These are phyloP conservation scores for Pocillopora verrucosa DNA, from an alignment of 64 coral and sea anemone species.

Conservation along the genomic window DNA sequence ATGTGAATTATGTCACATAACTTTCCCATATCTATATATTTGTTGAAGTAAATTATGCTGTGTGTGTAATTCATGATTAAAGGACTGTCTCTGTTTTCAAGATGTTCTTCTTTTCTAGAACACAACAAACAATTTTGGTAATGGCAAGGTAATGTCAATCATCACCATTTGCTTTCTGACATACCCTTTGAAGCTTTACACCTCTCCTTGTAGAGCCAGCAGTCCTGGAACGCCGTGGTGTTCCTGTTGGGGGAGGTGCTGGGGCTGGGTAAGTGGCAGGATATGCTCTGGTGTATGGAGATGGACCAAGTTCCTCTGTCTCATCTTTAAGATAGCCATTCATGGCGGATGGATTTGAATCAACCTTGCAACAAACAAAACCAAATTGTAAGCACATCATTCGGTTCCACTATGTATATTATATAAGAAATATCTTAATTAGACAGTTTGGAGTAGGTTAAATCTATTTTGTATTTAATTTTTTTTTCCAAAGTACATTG, in stretches of 20 bases:
- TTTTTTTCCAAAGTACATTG: too few relatives aligned
- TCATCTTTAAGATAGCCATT: conserved; percentile 75
- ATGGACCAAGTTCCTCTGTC: conserved; percentile 49
- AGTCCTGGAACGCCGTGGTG: conserved; percentile 42
- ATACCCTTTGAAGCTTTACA: conserved; percentile 57
- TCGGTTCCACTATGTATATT: neutral
- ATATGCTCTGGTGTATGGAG: conserved; percentile 63
- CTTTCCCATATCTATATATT: neutral
- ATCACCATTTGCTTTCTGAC: neutral
- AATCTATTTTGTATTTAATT: too few relatives aligned
- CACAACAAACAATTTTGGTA: too few relatives aligned
- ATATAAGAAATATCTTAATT: neutral
- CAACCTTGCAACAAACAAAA: neutral
- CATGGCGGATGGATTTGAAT: neutral
- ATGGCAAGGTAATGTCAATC: too few relatives aligned
- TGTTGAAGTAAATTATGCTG: too few relatives aligned
- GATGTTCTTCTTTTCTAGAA: too few relatives aligned
- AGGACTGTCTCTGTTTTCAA: too few relatives aligned
- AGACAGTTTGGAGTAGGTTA: too few relatives aligned
- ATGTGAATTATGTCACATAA: neutral
- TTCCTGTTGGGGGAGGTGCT: conserved; percentile 67
- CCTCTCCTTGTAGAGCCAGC: conserved; percentile 52
- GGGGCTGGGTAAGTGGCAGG: conserved; percentile 81
- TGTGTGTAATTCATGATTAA: too few relatives aligned
- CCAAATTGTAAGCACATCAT: neutral